Base-by-base conservation (phyloP, 2,113 vertebrate genomes). In the Myocastor coypus region DNA sequence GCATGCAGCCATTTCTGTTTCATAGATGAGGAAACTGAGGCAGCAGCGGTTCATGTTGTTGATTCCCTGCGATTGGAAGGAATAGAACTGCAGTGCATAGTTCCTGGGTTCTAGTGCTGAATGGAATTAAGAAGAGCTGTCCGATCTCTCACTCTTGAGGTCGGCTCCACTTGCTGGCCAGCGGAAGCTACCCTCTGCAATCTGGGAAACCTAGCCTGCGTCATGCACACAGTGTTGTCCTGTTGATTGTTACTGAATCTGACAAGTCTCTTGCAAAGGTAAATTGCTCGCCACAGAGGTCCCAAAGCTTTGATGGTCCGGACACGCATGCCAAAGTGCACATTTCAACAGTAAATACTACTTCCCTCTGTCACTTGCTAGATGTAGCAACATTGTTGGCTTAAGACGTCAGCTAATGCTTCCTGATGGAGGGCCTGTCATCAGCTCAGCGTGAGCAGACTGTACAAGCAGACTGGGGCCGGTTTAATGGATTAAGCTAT, bases 401-500 rank as follows among this genome's bases (percentile, higher is more conserved):
- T 96, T 64, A 69, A 89, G 95, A 96, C 80, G 75, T 89, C 93
- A 93, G 97, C 87, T 97, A 94, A 96, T 95, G 86, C 82, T 93
- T 91, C 40, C 1, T 81, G 87, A 96, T 69, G 87, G 94, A 97
- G 81, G 52, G 89, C 91, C 94, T 92, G 89, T 87, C 55, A 1
- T 69, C 11, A 0, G 24, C 89, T 71, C 63, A 1, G 73, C 5
- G 1, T 86, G 96, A 97, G 82, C 87, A 73, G 96, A 75, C 6
- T 90, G 77, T 64, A 42, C 77, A 69, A 92, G 81, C 16, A 0
- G 32, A 84, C 12, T 1, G 13, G 13, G 86, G 50, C 78, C 0
- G 22, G 87, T 90, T 94, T 93, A 93, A 97, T 97, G 95, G 94
- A 97, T 97, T 95, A 97, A 94, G 90, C 92, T 92, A 86, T 93